Evolutionary conservation across 2,888 invertebrate species (phyloP), one percentile per base, ranked within the genome.

Genomic region (Ophion slaviceki): DNA sequence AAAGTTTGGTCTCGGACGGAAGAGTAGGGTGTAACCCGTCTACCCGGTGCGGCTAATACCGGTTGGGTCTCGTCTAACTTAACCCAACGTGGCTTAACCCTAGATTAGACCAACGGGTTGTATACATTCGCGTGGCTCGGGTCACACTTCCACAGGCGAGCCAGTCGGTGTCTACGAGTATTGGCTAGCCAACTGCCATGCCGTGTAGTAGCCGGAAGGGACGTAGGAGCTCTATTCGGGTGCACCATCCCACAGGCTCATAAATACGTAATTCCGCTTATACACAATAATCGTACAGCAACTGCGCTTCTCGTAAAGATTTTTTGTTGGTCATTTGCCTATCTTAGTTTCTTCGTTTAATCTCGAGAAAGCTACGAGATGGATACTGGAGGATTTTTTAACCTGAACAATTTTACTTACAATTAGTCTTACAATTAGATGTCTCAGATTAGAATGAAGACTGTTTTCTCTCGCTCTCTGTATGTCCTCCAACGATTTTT

Each of bases 101-200:
- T 90, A 91, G 92, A 92, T 92, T 91, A 92, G 90, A 89, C 89
- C 89, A 90, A 88, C 89, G 89, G 89, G 88, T 88, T 88, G 83
- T 90, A 88, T 90, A 70, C 80, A 85, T 82, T 86, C 82, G 70
- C 79, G 57, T 80, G 86, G 86, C 89, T 61, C 87, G 85, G 84
- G 76, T 82, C 88, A 14, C 83, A 85, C 88, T 90, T 87, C 62
- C 64, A 68, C 76, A 53, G n/a, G 40, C 80, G 62, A 32, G 36
- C 59, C 76, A 47, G 76, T n/a, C 36, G 28, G 64, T 66, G 75
- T 71, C 59, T 61, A 24, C 53, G 61, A 59, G 40, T 36, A 75
- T 36, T 61, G 57, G 77, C 40, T 67, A 40, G 24, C 24, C 24
- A n/a, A 53, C 32, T 17, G 24, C 77, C 53, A 61, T 40, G n/a